These are phyloP conservation scores for Empis stercorea DNA, from an alignment of 2,888 invertebrate species.

Conservation along the genomic window DNA sequence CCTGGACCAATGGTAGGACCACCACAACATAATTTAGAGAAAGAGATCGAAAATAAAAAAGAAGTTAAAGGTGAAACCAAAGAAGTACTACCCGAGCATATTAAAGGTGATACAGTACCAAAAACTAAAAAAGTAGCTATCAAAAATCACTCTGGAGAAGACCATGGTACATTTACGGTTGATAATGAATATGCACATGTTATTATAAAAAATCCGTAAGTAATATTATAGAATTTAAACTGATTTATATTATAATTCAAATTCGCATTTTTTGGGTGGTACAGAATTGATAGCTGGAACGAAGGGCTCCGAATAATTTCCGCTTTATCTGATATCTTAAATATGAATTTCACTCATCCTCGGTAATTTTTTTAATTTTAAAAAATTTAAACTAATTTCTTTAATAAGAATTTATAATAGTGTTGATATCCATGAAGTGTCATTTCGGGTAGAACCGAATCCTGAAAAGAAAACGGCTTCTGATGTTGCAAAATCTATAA, in stretches of 20 bases:
- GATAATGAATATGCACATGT: conserved; percentile 72
- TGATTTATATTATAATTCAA: not conserved
- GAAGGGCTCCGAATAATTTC: conserved; percentile 60
- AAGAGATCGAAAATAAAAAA: conserved; percentile 10
- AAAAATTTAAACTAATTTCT: no score
- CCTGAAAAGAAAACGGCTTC: conserved; percentile 34
- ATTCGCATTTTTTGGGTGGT: conserved; percentile 10
- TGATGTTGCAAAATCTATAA: conserved; percentile 34
- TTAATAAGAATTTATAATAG: conserved; percentile 25
- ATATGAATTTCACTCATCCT: conserved; percentile 29
- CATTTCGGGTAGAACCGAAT: conserved; percentile 36
- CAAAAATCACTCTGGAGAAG: conserved; percentile 34
- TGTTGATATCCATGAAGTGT: conserved; percentile 60
- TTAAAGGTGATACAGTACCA: conserved; percentile 25
- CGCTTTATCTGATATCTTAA: conserved; percentile 55
- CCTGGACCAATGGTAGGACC: conserved; percentile 65
- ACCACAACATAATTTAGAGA: conserved; percentile 17
- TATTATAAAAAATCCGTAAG: conserved; percentile 58
- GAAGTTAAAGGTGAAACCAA: conserved; percentile 21
- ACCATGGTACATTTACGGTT: conserved; percentile 49
- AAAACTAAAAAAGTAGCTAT: conserved; percentile 30
- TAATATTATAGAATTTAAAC: no score
- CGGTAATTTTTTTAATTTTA: conserved; percentile 9
- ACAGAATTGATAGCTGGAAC: conserved; percentile 50
- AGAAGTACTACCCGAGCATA: conserved; percentile 31